These are phyloP conservation scores for Dreissena polymorpha DNA, from an alignment of 1,140 invertebrate species.

Conservation along the genomic window DNA sequence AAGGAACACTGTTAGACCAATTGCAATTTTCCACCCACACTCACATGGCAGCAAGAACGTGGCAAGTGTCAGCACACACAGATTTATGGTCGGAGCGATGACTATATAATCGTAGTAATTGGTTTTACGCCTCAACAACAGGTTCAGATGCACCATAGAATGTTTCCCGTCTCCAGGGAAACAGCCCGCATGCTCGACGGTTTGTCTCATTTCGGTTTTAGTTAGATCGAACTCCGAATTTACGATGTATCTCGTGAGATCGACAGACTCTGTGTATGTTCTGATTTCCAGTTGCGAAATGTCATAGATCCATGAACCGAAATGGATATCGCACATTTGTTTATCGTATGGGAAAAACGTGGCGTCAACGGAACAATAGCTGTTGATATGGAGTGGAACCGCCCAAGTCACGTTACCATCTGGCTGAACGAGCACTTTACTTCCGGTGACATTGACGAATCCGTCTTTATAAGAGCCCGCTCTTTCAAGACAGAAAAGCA, in stretches of 20 bases:
- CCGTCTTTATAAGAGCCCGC: conserved; percentile 72
- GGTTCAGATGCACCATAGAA: conserved; percentile 68
- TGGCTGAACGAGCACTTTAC: conserved; percentile 67
- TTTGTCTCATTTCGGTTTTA: conserved; percentile 40
- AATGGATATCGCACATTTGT: conserved; percentile 98
- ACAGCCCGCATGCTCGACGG: conserved; percentile 53
- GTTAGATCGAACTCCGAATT: conserved; percentile 74
- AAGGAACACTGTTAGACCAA: conserved; percentile 78
- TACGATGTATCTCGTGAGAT: conserved; percentile 69
- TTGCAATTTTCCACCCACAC: conserved; percentile 77
- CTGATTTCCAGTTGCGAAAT: conserved; percentile 89
- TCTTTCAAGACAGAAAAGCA: conserved; percentile 57
- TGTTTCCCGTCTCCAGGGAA: conserved; percentile 71
- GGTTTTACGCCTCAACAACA: conserved; percentile 72
- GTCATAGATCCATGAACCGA: conserved; percentile 99
- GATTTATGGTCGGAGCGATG: conserved; percentile 77
- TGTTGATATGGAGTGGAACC: conserved; percentile 75
- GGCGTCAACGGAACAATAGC: conserved; percentile 74
- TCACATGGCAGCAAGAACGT: conserved; percentile 77
- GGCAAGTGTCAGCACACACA: conserved; percentile 76
- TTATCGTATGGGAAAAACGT: conserved; percentile 93
- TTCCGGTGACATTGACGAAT: conserved; percentile 74
- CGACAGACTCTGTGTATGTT: conserved; percentile 56
- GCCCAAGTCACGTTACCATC: conserved; percentile 72
- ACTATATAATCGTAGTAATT: conserved; percentile 78